Conservation (phyloP, 1,140 invertebrate genomes). For the Dolichoris vasculosae region DNA sequence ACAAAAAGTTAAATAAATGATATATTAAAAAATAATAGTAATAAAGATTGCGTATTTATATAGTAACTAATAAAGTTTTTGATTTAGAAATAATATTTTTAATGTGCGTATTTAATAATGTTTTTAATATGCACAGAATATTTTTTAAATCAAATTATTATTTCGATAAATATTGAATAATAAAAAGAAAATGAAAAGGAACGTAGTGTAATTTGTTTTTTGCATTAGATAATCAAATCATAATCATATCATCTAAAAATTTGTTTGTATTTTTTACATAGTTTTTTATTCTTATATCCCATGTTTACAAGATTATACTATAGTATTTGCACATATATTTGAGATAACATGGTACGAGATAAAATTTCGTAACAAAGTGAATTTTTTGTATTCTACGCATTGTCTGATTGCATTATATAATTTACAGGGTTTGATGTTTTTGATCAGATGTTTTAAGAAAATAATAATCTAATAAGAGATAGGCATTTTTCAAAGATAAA, state of each 20-base stretch:
- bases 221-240: slow-evolving; percentile 23
- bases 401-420: not conserved
- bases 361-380: slow-evolving; percentile 5
- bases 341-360: not conserved
- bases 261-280: not conserved
- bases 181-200: not conserved
- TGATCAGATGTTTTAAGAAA: not conserved
- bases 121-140: not conserved
- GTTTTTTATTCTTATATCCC: not conserved
- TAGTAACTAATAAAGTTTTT: not conserved
- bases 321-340: not conserved
- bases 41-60: too few relatives aligned
- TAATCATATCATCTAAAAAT: not conserved
- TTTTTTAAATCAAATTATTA: not conserved
- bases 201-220: slow-evolving; percentile 17
- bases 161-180: not conserved
- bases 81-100: not conserved
- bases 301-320: slow-evolving; percentile 12
- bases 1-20: too few relatives aligned
- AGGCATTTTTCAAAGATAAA: too few relatives aligned
- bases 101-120: not conserved
- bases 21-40: too few relatives aligned
- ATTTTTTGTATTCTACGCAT: not conserved
- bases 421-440: not conserved
- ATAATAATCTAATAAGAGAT: not conserved